Base-by-base conservation (phyloP, 23 tunicate species). In the Oikopleura albicans region DNA sequence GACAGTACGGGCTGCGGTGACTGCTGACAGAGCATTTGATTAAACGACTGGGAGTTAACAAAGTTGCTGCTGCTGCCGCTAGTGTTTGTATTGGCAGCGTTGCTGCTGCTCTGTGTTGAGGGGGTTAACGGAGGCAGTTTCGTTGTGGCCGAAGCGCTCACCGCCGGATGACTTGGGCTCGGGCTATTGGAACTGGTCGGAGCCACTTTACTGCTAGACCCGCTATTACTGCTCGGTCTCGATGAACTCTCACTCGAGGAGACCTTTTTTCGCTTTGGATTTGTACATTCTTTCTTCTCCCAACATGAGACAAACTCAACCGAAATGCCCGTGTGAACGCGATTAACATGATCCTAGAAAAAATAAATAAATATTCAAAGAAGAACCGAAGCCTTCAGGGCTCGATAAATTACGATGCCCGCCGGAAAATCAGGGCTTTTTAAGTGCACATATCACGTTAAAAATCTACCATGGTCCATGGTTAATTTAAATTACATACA, bases 231-330 rank as follows among this genome's bases (percentile, higher is more conserved):
- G 8, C 22, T 49, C 59, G 8, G 59, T 22, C 16, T 8, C 59
- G 59, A 49, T 8, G 59, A 22, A 49, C 16, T 8, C 79, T 16
- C 27, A 2, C 35, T 71, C 4, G 79, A 16, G 35, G 79, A 71
- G 4, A 29, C 31, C 37, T 29, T 16, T 71, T 71, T 71, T 27
- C 79, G 27, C 34, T 29, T 16, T 37, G 79, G 35, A 16, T 71
- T 16, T 71, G 79, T 12, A 71, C 4, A 2, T 71, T 71, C 79
- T 71, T 71, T 71, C 79, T 71, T 71, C 31, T 71, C 79, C 79
- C 79, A 71, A 31, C 4, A 34, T 34, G 79, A 71, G 79, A 71
- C 79, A 71, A 71, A 71, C 31, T 71, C 4, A 12, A 71, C 35
- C 35, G 27, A 16, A 2, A 22, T 37, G 79, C 79, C 79, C 4